These are phyloP conservation scores for Listrodromus nycthemerus DNA, from an alignment of 2,888 invertebrate genomes.

Conservation along the genomic window DNA sequence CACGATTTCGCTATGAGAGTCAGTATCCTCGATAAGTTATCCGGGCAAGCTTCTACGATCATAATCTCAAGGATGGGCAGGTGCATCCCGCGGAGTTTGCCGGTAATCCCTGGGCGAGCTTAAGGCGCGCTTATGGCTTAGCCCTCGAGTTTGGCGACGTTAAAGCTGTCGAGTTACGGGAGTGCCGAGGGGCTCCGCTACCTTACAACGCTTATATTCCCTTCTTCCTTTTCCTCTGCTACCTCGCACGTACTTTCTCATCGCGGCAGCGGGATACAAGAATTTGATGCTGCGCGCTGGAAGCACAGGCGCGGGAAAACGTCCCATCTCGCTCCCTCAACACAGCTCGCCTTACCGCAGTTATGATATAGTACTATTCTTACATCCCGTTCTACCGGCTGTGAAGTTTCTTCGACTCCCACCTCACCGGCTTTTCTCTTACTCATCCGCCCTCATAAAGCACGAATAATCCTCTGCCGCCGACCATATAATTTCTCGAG, in stretches of 20 bases:
- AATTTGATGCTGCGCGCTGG: neutral
- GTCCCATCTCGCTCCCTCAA: neutral
- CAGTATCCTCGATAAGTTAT: slow-evolving; percentile 69
- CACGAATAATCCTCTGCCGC: slow-evolving; percentile 58
- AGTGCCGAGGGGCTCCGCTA: slow-evolving; percentile 57
- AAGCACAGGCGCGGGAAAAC: neutral
- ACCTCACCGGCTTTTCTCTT: slow-evolving; percentile 52
- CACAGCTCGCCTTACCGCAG: neutral
- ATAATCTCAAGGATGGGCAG: slow-evolving; percentile 72
- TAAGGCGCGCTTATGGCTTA: slow-evolving; percentile 71
- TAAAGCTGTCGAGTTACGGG: slow-evolving; percentile 72
- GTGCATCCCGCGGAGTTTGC: slow-evolving; percentile 71
- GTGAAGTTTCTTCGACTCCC: slow-evolving; percentile 26
- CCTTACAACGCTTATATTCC: slow-evolving; percentile 26
- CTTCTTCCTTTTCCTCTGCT: slow-evolving; percentile 5
- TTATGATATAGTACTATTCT: slow-evolving; percentile 49
- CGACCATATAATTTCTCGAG: slow-evolving; percentile 56
- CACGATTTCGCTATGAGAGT: slow-evolving; percentile 17
- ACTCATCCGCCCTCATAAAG: slow-evolving; percentile 64
- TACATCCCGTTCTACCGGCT: slow-evolving; percentile 54
- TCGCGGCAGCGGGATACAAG: neutral
- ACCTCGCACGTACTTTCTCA: slow-evolving; percentile 21
- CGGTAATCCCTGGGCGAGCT: slow-evolving; percentile 74
- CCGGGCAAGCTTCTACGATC: slow-evolving; percentile 68
- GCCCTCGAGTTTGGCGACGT: slow-evolving; percentile 72